Base-by-base conservation (phyloP, 2,113 vertebrate genomes). In the Actenoides lindsayi region DNA sequence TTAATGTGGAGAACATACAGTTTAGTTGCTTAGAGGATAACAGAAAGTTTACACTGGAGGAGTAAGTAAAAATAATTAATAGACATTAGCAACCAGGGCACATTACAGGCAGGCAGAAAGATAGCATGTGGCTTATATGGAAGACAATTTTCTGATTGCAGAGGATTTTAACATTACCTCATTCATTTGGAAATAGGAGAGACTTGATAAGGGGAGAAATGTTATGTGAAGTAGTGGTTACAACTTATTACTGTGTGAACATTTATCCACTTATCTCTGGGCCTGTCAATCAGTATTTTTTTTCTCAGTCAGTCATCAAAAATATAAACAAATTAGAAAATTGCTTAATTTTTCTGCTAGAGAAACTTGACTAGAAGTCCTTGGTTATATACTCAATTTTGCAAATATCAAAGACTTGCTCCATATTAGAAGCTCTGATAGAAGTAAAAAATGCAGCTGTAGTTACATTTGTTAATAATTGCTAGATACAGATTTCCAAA, bases 101-200 rank as follows among this genome's bases (percentile, higher is more conserved):
- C 65, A 64, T 60, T 87, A 60, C 48, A 83, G 60, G 35, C 77
- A 84, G 89, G 50, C 50, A 84, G 80, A 83, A 92, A 48, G 48
- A 93, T 60, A 91, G 69, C 51, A 28, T 88, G 24, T 67, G 83
- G 37, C 35, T 89, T 82, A 75, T 9, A 59, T 23, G 53, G 64
- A 87, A 79, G 88, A 95, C 30, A 75, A 33, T 87, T 91, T 95
- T 96, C 60, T 93, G 69, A 74, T 91, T 93, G 92, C 83, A 88
- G 53, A 84, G 76, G 35, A 80, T 76, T 96, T 94, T 68, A 87
- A 73, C 57, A 54, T 76, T 73, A 42, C 57, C 41, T 75, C 73
- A 54, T 67, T 85, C 46, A 65, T 94, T 89, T 92, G 89, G 74
- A 90, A 91, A 85, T 79, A 42, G 6, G 63, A 92, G 54, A 93